Percentiles rank a stretch among this genome's conserved stretches.
Evolutionary conservation across 1,140 invertebrate genomes (phyloP).

Genomic region (Neodiprion fabricii): DNA sequence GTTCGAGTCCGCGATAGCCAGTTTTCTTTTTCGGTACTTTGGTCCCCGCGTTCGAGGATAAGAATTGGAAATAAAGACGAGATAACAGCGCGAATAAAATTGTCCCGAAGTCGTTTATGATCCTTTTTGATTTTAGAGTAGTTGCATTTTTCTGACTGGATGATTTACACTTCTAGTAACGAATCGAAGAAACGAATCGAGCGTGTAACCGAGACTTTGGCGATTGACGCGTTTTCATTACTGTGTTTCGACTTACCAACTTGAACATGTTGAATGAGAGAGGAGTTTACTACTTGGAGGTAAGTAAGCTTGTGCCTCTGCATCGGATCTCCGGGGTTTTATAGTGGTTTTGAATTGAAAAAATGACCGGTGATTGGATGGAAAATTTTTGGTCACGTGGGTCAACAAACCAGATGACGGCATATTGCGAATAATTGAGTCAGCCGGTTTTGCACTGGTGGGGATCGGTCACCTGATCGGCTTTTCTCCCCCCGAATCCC

Average conservation of each 20-base stretch:
- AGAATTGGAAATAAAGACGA: conserved; percentile 9
- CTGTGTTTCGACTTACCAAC: conserved; percentile 49
- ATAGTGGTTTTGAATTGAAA: conserved; percentile 47
- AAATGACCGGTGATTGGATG: conserved; percentile 41
- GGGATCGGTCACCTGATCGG: conserved; percentile 20
- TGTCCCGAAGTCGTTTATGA: too few relatives aligned
- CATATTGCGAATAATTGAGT: conserved; percentile 40
- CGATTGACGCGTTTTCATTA: too few relatives aligned
- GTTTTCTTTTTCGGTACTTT: not conserved
- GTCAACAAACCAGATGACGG: conserved; percentile 41
- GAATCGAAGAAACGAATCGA: too few relatives aligned
- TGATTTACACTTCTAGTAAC: too few relatives aligned
- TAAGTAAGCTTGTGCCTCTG: conserved; percentile 49
- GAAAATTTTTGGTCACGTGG: conserved; percentile 45
- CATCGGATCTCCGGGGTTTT: conserved; percentile 42
- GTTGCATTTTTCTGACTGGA: too few relatives aligned
- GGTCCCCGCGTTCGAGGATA: too few relatives aligned
- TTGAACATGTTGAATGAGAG: conserved; percentile 58
- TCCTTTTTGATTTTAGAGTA: too few relatives aligned
- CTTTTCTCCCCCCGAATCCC: conserved; percentile 16
- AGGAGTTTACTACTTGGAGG: conserved; percentile 53
- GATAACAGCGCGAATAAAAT: not conserved
- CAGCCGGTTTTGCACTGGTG: conserved; percentile 34
- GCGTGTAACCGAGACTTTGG: too few relatives aligned
- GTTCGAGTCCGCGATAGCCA: not conserved